A percentile compares a stretch with the other conserved stretches of the same genome.
Conservation (phyloP, 1,140 invertebrate species). For the Caenorhabditis inopinata region DNA sequence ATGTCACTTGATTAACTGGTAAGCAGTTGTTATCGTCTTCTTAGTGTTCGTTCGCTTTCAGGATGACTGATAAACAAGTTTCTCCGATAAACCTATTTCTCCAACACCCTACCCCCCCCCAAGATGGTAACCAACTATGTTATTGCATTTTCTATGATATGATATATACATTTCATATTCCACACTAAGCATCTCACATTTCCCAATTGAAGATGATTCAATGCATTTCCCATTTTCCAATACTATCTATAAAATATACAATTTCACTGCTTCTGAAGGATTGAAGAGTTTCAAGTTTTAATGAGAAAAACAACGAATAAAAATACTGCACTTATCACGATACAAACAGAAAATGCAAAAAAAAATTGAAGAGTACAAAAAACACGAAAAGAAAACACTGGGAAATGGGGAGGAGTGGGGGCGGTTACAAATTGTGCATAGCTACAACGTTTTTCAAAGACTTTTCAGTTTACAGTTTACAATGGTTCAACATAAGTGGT, state of each 20-base stretch:
- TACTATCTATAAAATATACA: no score
- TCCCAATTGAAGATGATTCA: no score
- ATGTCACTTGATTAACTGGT: conserved; percentile 34
- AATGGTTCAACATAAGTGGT: not conserved
- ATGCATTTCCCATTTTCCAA: no score
- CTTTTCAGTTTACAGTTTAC: not conserved
- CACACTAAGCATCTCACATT: no score
- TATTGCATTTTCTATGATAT: not conserved
- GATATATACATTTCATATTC: not conserved
- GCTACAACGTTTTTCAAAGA: not conserved
- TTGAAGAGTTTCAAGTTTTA: no score
- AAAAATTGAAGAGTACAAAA: not conserved
- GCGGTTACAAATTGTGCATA: conserved; percentile 2
- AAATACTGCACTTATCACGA: not conserved
- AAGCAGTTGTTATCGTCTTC: conserved; percentile 13
- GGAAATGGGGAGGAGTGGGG: not conserved
- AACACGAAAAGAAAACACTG: not conserved
- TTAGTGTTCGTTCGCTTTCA: not conserved
- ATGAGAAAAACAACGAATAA: no score
- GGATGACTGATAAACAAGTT: conserved; percentile 22
- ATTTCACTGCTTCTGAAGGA: no score
- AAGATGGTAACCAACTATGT: not conserved
- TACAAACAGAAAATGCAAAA: not conserved
- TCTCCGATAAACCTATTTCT: conserved; percentile 31
- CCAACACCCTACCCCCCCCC: no score